These are phyloP conservation scores for Acipenser ruthenus DNA, from an alignment of 2,797 vertebrate genomes.

Conservation along the genomic window DNA sequence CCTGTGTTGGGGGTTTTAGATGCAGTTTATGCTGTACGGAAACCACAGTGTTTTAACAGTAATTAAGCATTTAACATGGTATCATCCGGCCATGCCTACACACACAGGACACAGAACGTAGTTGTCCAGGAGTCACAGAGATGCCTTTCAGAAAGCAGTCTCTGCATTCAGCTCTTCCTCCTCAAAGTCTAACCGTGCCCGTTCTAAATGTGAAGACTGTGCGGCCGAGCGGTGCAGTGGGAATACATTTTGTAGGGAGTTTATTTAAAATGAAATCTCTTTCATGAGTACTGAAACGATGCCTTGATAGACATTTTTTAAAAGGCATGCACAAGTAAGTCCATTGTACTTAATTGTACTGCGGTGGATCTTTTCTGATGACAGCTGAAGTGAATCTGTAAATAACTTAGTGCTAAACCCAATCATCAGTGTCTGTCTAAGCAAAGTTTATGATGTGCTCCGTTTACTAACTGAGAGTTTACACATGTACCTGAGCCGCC, in stretches of 20 bases:
- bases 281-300: not conserved
- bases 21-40: too few relatives aligned
- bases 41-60: too few relatives aligned
- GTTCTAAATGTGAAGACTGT: constrained; percentile 62
- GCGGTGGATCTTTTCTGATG: not conserved
- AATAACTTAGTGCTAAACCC: constrained; percentile 33
- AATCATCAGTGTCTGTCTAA: constrained; percentile 40
- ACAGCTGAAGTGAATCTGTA: constrained; percentile 4
- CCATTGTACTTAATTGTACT: not conserved
- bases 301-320: not conserved
- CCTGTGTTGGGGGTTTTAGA: too few relatives aligned
- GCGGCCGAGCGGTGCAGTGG: constrained; percentile 38
- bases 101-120: constrained; percentile 44
- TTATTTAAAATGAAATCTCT: constrained; percentile 41
- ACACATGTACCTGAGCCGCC: constrained; percentile 45
- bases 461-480: constrained; percentile 53
- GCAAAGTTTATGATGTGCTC: constrained; percentile 28
- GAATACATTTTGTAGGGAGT: constrained; percentile 43
- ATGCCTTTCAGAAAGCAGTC: constrained; percentile 50
- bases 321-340: not conserved
- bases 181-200: constrained; percentile 42
- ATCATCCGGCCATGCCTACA: constrained; percentile 27
- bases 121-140: constrained; percentile 56
- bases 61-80: too few relatives aligned
- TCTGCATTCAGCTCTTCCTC: constrained; percentile 47